Base-by-base conservation (phyloP, 1,140 invertebrate genomes). In the Sinella curviseta region DNA sequence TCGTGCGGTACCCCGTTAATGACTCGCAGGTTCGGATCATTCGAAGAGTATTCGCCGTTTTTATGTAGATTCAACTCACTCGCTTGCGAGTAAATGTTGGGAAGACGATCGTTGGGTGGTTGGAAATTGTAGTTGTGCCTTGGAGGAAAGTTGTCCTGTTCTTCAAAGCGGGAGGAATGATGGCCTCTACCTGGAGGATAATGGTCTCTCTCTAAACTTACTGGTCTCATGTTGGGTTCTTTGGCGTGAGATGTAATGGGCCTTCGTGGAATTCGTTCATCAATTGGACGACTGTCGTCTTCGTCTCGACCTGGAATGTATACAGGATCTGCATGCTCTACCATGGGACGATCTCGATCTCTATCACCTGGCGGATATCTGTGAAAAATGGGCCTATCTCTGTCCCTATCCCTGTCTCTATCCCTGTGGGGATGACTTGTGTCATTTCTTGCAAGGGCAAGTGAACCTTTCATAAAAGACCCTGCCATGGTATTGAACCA, bases 401-500 rank as follows among this genome's bases (percentile, higher is more conserved):
- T 74, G 30, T 28, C 26, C 31, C 12, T 74, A 36, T 39, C 39
- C 14, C n/a, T 36, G 31, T 75, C 28, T 16, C 24, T 75, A 30
- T 74, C 34, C 17, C 34, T 74, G 12, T 74, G 8, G 2, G 4
- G 12, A 14, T 30, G 24, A 20, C 24, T 70, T 8, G 84, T 85
- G 36, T 85, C 84, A 75, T 86, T 86, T 65, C 85, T 76, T 14
- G 81, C 82, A 26, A 84, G 76, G 28, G 80, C 81, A 4, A 83
- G 77, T 17, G 85, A 74, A 12, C 83, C 85, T 54, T 80, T 83
- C 48, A 86, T 81, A 57, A 85, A 81, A 4, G 65, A 70, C 2
- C 86, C 85, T n/a, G 84, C 85, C 75, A 86, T 82, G 12, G 84
- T 84, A 30, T 82, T 83, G 33, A 86, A 78, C 73, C 86, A 76